These are phyloP conservation scores for Meriones psammophilus DNA, from an alignment of 2,797 vertebrate genomes.

Conservation along the genomic window DNA sequence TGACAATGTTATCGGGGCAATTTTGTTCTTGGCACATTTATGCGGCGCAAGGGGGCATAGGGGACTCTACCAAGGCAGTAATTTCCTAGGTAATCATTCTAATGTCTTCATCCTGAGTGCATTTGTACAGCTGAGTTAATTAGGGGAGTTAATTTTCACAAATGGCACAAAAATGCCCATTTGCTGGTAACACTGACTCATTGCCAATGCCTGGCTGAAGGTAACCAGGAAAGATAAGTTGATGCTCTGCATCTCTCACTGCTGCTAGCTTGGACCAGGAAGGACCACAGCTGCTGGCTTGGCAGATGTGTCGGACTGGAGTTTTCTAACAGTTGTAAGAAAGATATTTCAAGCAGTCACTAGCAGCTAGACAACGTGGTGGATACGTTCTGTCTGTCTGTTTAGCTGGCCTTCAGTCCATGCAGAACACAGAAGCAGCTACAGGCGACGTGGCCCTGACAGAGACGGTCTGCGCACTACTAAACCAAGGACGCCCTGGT, in stretches of 20 bases:
- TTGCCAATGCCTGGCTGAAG: conserved; percentile 81
- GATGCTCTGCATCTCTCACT: background rate
- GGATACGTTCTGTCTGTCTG: background rate
- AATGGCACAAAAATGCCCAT: conserved; percentile 87
- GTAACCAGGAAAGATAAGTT: conserved; percentile 66
- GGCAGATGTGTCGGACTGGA: background rate
- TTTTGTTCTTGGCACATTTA: conserved; percentile 87
- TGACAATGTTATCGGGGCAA: conserved; percentile 85
- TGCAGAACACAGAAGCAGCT: background rate
- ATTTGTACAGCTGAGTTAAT: conserved; percentile 88
- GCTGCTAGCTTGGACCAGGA: background rate
- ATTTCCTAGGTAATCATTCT: conserved; percentile 91
- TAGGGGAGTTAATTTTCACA: conserved; percentile 89
- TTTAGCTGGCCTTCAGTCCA: background rate
- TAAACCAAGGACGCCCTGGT: background rate
- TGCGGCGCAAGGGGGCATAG: conserved; percentile 78
- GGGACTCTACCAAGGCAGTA: conserved; percentile 88
- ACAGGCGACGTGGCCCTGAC: background rate
- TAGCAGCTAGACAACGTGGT: background rate
- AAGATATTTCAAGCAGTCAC: conserved; percentile 16
- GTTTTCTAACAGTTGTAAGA: conserved; percentile 52
- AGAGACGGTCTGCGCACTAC: background rate
- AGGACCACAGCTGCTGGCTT: conserved; percentile 6
- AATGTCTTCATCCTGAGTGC: conserved; percentile 88
- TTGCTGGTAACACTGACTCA: conserved; percentile 80